Evolutionary conservation across 2,888 invertebrate genomes (phyloP).

Genomic region (Anaspis maculata): DNA sequence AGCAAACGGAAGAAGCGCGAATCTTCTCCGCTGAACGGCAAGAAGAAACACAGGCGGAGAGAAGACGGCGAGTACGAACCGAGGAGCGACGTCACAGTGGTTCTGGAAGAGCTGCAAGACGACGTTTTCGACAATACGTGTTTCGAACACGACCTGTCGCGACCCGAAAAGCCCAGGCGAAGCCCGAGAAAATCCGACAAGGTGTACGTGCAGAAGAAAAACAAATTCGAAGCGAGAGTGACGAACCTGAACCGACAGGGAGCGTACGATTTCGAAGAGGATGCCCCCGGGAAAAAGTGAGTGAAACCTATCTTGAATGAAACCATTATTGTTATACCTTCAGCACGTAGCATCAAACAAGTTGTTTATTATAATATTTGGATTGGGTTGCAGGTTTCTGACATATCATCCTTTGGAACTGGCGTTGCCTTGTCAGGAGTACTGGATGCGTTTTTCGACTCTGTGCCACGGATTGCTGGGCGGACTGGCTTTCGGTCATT

Average conservation of each 20-base stretch:
- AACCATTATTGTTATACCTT: no score
- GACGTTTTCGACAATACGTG: conserved; percentile 40
- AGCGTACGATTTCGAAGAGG: conserved; percentile 27
- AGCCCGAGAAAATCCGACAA: conserved; percentile 37
- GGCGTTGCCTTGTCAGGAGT: conserved; percentile 47
- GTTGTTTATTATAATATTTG: no score
- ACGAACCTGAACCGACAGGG: conserved; percentile 21
- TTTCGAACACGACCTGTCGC: conserved; percentile 24
- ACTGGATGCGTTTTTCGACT: conserved; percentile 47
- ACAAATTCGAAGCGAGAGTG: conserved; percentile 35
- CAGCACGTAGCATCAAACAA: no score
- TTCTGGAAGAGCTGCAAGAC: conserved; percentile 42
- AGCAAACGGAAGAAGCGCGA: conserved; percentile 41
- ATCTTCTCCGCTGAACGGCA: conserved; percentile 23
- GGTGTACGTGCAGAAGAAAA: conserved; percentile 40
- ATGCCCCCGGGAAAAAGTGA: conserved; percentile 23
- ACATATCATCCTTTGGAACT: conserved; percentile 44
- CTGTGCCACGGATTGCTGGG: conserved; percentile 54
- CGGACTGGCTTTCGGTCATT: conserved; percentile 51
- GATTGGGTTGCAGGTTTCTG: conserved; percentile 5
- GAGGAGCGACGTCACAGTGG: conserved; percentile 37
- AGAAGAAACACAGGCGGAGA: conserved; percentile 35
- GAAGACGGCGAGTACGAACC: conserved; percentile 39
- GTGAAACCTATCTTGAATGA: not conserved
- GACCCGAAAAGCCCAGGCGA: conserved; percentile 30